Base-by-base conservation (phyloP, 1,140 invertebrate genomes). In the Diachasmimorpha longicaudata region DNA sequence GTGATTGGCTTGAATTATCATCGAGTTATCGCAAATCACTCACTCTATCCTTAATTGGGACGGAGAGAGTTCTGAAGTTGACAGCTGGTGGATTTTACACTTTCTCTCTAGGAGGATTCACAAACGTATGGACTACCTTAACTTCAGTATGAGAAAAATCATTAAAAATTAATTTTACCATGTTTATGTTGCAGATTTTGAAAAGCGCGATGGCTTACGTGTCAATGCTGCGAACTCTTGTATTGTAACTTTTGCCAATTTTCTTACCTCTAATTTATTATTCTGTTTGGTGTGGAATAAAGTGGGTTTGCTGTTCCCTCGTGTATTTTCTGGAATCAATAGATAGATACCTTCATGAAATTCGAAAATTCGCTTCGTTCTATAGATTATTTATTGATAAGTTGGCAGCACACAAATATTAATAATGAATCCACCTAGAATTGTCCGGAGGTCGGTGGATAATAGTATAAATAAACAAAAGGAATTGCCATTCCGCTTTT, bases 1-100 rank as follows among this genome's bases (percentile, higher is more conserved):
- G 75, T 16, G 11, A 19, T 0, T 79, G 78, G 78, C 75, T 77
- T 16, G 70, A 79, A 48, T 69, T 70, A 16, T 77, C 78, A 9
- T 14, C 37, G 8, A 68, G 72, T 31, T 66, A 13, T 73, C 78
- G 44, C 68, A 75, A 66, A 70, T 77, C 48, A 72, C 78, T 52
- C 75, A 63, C 58, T 1, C 58, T 63, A 4, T 63, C 21, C 23
- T 14, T 63, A 19, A 63, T 63, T 13, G 58, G 58, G 4, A 63
- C 58, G 58, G 58, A 63, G 8, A 63, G 31, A 25, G 23, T 23
- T 6, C 23, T 63, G 6, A 16, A 25, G 58, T 63, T 63, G 23
- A 63, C 5, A 25, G 58, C 21, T 23, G 58, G 58, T 10, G 58
- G 58, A 25, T 63, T 19, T 31, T 63, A 63, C 58, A 63, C 19